Evolutionary conservation across 1,140 invertebrate species (phyloP), one percentile per base, ranked within the genome.

Genomic region (Caenorhabditis briggsae): DNA sequence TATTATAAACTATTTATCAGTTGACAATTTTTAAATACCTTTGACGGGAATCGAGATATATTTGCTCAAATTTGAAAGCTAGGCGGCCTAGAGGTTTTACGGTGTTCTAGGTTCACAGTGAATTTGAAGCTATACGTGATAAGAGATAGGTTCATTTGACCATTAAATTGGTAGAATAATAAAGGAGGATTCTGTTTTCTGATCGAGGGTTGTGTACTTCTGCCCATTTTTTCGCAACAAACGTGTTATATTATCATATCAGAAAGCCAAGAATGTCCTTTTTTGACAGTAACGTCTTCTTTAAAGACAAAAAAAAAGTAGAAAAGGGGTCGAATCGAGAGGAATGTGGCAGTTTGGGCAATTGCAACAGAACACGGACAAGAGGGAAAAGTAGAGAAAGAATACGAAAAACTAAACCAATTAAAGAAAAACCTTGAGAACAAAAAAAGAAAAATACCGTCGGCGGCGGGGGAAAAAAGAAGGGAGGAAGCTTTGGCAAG

Each of bases 341-440:
- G 70, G 70, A 78, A 78, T 78, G 70, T 78, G 70, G 70, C 70
- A 78, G 70, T 50, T 78, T 78, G 43, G 70, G 43, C 70, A 50
- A 53, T 78, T 78, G 46, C 18, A 53, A 78, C 46, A 78, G 70
- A 78, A 78, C 70, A 78, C 46, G 53, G 14, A 78, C 43, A 78
- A 50, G 18, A 78, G 46, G 12, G n/a, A 9, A n/a, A 46, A 43
- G 18, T 11, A 64, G 8, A 46, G 14, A 8, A 46, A 50, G 41
- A 53, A 50, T 23, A 23, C 9, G n/a, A 78, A 78, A 20, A 78
- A 78, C 70, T 50, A 50, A 78, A 78, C 70, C 20, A 78, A 78
- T 78, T 78, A 78, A 25, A 70, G 46, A 78, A 78, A 78, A 78
- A 78, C 70, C 70, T 78, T 78, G 70, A 78, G n/a, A 70, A 70